A percentile compares a stretch with the other conserved stretches of the same genome.
Evolutionary conservation across 2,797 vertebrate genomes (phyloP).

Genomic region (Acanthopagrus latus): DNA sequence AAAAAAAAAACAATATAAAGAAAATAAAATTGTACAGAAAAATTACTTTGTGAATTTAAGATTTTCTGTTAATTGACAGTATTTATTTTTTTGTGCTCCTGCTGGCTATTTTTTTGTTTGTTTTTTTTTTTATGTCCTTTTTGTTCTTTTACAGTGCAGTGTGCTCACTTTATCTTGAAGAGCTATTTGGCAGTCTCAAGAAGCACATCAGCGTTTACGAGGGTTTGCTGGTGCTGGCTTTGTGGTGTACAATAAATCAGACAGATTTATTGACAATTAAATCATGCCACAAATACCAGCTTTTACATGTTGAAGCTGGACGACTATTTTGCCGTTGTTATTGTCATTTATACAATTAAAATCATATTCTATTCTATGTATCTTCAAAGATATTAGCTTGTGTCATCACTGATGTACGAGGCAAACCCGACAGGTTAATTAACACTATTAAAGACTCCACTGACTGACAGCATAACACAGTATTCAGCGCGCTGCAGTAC

Average conservation of each 20-base stretch:
- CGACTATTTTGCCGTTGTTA: not conserved
- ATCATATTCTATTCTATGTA: too few relatives aligned
- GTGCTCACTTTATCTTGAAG: conserved; percentile 32
- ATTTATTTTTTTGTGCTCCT: too few relatives aligned
- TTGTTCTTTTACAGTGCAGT: not conserved
- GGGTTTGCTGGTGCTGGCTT: conserved; percentile 6
- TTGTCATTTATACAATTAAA: not conserved
- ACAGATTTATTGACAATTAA: not conserved
- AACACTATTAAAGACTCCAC: too few relatives aligned
- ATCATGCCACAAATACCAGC: not conserved
- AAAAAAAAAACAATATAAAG: too few relatives aligned
- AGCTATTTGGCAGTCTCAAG: conserved; percentile 46
- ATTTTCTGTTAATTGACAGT: too few relatives aligned
- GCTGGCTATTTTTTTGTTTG: too few relatives aligned
- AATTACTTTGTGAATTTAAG: too few relatives aligned
- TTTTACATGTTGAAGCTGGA: not conserved
- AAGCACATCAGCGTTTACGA: conserved; percentile 26
- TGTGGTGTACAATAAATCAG: not conserved
- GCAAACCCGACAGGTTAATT: not conserved
- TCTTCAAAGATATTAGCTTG: not conserved
- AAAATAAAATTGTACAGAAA: too few relatives aligned
- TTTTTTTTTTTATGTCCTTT: too few relatives aligned
- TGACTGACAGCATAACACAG: too few relatives aligned
- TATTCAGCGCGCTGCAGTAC: too few relatives aligned
- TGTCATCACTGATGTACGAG: not conserved